Base-by-base conservation (phyloP, 2,797 vertebrate genomes). In the Gouania willdenowi region DNA sequence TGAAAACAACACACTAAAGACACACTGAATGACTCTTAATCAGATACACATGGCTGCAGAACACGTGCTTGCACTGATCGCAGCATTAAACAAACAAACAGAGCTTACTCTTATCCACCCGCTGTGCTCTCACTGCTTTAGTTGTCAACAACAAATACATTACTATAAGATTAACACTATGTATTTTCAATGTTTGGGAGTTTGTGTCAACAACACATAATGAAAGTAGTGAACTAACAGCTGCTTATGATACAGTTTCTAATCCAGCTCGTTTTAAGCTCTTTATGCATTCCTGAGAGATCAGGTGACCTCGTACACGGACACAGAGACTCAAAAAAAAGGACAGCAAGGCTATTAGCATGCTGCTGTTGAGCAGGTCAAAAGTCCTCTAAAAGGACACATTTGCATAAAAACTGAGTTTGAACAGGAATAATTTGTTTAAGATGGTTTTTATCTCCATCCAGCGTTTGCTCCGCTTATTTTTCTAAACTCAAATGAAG, bases 211-310 rank as follows among this genome's bases (percentile, higher is more conserved):
- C 21, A 40, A 57, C 54, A 54, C 57, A 65, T 62, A 41, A 27
- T 39, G 9, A 45, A 62, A 28, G 25, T 23, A 40, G 27, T 59
- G 53, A 47, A 61, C 34, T 39, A 6, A 39, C 30, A 40, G 47
- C n/a, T 66, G 27, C 57, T 14, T 53, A 56, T 81, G 79, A 69
- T 58, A 66, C 41, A 5, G 56, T 58, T 63, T 50, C 20, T 72
- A 81, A 80, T 83, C 73, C 59, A 29, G 38, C 26, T 68, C 21
- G 34, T 66, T 59, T 54, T 77, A 81, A 84, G 60, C 45, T 66
- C 65, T 69, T 79, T 66, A 59, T 9, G 22, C 43, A 77, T 74
- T 80, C 69, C 49, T 55, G 48, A 48, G 48, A 48, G 71, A 72
- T 71, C 64, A 54, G 44, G 38, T 50, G 47, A 28, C 31, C 21